Conservation (phyloP, 2,113 vertebrate species). For the Muntiacus reevesi region DNA sequence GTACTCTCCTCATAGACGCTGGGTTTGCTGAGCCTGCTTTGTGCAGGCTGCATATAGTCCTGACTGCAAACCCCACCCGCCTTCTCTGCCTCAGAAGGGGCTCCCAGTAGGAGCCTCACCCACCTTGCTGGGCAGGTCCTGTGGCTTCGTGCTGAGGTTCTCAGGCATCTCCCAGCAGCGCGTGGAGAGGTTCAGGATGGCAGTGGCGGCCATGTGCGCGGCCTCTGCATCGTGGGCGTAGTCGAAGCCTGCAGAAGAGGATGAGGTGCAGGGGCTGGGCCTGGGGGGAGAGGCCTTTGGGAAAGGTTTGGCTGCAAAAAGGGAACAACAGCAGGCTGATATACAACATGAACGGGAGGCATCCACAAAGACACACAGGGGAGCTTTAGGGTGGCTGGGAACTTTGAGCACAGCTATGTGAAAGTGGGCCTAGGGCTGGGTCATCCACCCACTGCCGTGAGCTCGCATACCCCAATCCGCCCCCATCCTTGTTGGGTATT, state of each 20-base stretch:
- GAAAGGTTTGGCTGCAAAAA: slow-evolving; percentile 88
- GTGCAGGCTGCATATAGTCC: not conserved
- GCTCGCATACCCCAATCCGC: not conserved
- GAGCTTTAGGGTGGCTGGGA: not conserved
- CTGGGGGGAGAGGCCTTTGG: slow-evolving; percentile 89
- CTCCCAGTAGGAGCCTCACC: not conserved
- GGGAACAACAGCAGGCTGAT: slow-evolving; percentile 66
- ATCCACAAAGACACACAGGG: not conserved
- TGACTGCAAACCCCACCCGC: not conserved
- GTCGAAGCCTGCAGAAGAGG: slow-evolving; percentile 91
- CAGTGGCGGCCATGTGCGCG: slow-evolving; percentile 97
- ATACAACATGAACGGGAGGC: not conserved
- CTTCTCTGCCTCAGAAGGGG: too few species aligned
- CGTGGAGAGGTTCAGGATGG: slow-evolving; percentile 98
- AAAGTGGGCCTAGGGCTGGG: not conserved
- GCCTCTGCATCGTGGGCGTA: slow-evolving; percentile 96
- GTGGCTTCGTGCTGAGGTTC: slow-evolving; percentile 95
- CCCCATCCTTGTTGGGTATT: fast-evolving
- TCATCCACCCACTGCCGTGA: not conserved
- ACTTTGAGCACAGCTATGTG: fast-evolving
- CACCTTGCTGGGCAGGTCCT: slow-evolving; percentile 89
- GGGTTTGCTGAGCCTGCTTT: not conserved
- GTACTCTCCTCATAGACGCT: too few species aligned
- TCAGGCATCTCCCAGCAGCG: slow-evolving; percentile 99
- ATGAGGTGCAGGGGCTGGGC: slow-evolving; percentile 81